Base-by-base conservation (phyloP, 23 tunicate species). In the Phallusia fumigata region DNA sequence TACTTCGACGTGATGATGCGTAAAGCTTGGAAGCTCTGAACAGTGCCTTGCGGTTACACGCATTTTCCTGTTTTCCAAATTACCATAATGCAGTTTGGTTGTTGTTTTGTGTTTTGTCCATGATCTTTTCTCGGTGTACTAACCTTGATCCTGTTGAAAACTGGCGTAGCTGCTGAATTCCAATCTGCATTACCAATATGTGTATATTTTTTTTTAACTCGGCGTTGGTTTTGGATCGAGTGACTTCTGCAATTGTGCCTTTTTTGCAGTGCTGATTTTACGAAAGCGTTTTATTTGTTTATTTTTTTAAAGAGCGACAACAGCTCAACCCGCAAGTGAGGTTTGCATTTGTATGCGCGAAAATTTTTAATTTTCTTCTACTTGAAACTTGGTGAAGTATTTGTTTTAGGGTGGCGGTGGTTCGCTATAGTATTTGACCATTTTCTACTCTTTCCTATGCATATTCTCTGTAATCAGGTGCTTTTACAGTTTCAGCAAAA, bases 1-100 rank as follows among this genome's bases (percentile, higher is more conserved):
- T 97, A 97, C 80, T 97, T 97, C 69, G 97, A 97, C 75, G 97
- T 97, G 1, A 97, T 97, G 99, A 97, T 97, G 99, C 76, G 97
- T 36, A 93, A 91, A 85, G 99, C 99, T 24, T 97, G 99, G 99
- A 97, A 92, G 82, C 81, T 97, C 30, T 97, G 65, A 88, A 76
- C 10, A 21, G 69, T 58, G 16, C 69, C 28, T 22, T 58, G 69
- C 69, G 69, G 69, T 58, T 58, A 6, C 16, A 1, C 11, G 15
- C 69, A 21, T 5, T 58, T 58, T 58, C 16, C 28, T 58, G 69
- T 58, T 58, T 58, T 40, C 47, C 8, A 3, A 10, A 3, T 10
- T 40, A 40, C 47, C 47, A 5, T 40, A 40, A 22, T 58, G 69
- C 69, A 58, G 69, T 58, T 22, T 24, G 28, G 28, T 3, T 58